phyloP scores from a whole-genome alignment of 2,888 invertebrate species.

The Lathronympha strigana region DNA sequence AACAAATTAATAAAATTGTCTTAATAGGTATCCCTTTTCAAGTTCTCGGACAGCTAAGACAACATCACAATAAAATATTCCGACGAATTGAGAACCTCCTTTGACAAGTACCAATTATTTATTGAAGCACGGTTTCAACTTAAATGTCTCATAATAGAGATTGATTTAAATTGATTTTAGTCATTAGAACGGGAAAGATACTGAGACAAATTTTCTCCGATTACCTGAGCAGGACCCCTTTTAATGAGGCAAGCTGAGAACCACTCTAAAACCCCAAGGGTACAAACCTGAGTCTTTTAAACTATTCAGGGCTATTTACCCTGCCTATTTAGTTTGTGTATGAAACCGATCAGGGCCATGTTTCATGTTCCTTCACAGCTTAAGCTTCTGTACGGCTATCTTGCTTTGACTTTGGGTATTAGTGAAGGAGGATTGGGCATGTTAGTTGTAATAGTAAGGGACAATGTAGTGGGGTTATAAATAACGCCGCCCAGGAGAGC shows the following conservation, averaged over 20 bases:
- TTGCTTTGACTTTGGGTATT: slow-evolving; percentile 1
- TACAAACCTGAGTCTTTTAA: slow-evolving; percentile 37
- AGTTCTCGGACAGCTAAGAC: too few species aligned
- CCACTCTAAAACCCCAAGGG: slow-evolving; percentile 26
- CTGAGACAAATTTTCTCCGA: slow-evolving; percentile 9
- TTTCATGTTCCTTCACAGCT: slow-evolving; percentile 1
- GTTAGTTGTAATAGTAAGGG: slow-evolving; percentile 22
- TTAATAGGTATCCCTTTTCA: too few species aligned
- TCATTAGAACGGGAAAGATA: slow-evolving; percentile 6
- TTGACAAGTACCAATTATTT: slow-evolving; percentile 4
- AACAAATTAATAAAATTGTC: too few species aligned
- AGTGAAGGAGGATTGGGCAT: background rate
- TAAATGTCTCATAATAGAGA: background rate
- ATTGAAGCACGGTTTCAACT: background rate
- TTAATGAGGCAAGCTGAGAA: slow-evolving; percentile 21
- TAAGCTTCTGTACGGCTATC: slow-evolving; percentile 5
- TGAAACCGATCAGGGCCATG: slow-evolving; percentile 36
- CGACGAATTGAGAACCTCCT: too few species aligned
- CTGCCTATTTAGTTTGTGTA: slow-evolving; percentile 41
- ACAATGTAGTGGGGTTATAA: slow-evolving; percentile 58
- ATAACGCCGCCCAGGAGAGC: slow-evolving; percentile 66
- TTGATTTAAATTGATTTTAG: slow-evolving; percentile 6
- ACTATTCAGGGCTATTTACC: slow-evolving; percentile 36
- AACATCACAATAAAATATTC: background rate
- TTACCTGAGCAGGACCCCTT: slow-evolving; percentile 29